These are phyloP conservation scores for Lophura nycthemera DNA, from an alignment of 2,113 vertebrate species.

Conservation along the genomic window DNA sequence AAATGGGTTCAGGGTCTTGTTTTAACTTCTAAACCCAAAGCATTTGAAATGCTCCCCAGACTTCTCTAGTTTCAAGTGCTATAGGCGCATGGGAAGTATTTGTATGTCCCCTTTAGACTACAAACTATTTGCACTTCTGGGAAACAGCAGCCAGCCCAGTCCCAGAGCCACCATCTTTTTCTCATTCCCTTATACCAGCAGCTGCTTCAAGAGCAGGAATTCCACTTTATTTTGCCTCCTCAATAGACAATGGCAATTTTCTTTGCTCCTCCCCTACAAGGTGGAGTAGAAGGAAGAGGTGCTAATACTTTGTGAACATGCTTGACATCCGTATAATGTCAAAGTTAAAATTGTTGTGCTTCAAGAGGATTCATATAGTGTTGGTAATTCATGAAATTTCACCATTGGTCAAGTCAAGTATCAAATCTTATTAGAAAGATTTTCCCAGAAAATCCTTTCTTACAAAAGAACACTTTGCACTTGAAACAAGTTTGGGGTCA, in stretches of 20 bases:
- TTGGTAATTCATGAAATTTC: neutral
- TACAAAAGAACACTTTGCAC: neutral
- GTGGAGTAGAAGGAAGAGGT: neutral
- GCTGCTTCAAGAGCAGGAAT: neutral
- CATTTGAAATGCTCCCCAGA: neutral
- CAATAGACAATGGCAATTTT: neutral
- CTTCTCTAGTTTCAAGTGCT: neutral
- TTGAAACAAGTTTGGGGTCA: neutral
- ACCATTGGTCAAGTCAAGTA: neutral
- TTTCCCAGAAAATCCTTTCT: neutral
- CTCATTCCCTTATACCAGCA: neutral
- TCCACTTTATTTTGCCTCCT: neutral
- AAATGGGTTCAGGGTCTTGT: neutral
- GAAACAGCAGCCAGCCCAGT: neutral
- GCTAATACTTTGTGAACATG: neutral
- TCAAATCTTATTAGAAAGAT: neutral
- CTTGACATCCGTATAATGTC: neutral
- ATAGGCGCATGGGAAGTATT: fast-evolving
- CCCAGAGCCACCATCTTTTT: neutral
- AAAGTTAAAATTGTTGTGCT: neutral
- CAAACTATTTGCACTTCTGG: neutral
- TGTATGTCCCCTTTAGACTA: neutral
- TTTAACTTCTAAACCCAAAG: neutral
- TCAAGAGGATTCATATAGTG: neutral
- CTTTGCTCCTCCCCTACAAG: neutral